Percentiles rank a stretch among this genome's conserved stretches.
phyloP scores from a whole-genome alignment of 2,797 vertebrate genomes.

The Melanotaenia parkinsoni region DNA sequence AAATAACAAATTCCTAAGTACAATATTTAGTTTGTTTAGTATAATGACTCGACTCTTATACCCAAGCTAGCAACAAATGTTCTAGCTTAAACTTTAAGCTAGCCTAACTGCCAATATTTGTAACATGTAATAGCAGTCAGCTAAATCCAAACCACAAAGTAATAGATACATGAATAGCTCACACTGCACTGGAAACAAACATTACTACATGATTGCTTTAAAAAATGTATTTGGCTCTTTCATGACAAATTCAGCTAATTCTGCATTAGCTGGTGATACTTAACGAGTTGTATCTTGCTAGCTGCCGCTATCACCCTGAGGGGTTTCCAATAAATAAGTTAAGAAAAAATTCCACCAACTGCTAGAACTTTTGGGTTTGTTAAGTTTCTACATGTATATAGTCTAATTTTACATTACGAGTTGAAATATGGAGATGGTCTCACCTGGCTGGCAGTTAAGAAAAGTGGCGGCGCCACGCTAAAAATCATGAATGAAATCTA shows the following conservation, averaged over 20 bases:
- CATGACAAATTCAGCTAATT: not conserved
- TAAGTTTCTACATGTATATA: too few species aligned
- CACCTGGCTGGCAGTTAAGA: too few species aligned
- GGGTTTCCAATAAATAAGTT: not conserved
- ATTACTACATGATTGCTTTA: not conserved
- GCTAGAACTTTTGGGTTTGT: too few species aligned
- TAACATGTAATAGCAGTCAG: not conserved
- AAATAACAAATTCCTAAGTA: not conserved
- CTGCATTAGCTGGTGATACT: not conserved
- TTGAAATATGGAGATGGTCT: too few species aligned
- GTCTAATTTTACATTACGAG: too few species aligned
- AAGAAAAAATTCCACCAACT: not conserved
- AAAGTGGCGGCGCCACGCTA: too few species aligned
- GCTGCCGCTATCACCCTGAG: not conserved
- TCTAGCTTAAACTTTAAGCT: not conserved
- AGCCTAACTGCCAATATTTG: not conserved
- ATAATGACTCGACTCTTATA: not conserved
- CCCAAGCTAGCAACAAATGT: conserved; percentile 1
- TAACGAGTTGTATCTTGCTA: not conserved
- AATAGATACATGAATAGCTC: not conserved
- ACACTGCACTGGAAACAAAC: too few species aligned
- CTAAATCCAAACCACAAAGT: not conserved
- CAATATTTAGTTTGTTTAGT: not conserved
- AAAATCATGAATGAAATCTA: too few species aligned
- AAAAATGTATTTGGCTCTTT: not conserved